A percentile compares a stretch with the other conserved stretches of the same genome.
phyloP scores from a whole-genome alignment of 2,113 vertebrate species.

The Xiphophorus maculatus region DNA sequence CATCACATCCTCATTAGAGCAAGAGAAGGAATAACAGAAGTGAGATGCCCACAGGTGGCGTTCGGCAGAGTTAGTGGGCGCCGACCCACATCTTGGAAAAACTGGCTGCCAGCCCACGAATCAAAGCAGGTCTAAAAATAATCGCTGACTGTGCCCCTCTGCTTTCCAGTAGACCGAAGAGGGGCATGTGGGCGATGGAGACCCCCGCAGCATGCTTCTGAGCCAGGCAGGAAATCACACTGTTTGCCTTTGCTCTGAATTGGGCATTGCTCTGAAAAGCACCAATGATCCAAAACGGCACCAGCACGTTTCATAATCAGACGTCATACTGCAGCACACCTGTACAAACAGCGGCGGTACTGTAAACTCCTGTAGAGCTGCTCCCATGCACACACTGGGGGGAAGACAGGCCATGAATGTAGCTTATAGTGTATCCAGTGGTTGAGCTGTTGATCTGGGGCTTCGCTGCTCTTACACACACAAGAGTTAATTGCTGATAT shows the following conservation, averaged over 20 bases:
- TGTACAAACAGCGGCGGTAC: conserved; percentile 76
- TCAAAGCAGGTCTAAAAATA: conserved; percentile 65
- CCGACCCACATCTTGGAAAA: conserved; percentile 32
- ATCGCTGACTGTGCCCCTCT: conserved; percentile 47
- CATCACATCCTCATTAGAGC: not conserved
- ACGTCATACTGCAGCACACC: conserved; percentile 74
- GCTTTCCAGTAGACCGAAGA: conserved; percentile 22
- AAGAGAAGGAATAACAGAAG: not conserved
- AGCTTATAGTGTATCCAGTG: not conserved
- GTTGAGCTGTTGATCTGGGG: conserved; percentile 19
- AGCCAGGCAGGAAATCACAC: conserved; percentile 65
- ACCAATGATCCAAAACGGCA: conserved; percentile 74
- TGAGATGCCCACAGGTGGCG: conserved; percentile 46
- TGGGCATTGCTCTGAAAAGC: conserved; percentile 48
- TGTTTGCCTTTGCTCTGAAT: conserved; percentile 74
- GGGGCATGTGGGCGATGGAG: not conserved
- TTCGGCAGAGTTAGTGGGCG: conserved; percentile 16
- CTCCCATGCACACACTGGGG: conserved; percentile 24
- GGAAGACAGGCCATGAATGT: conserved; percentile 8
- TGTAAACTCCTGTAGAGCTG: conserved; percentile 59
- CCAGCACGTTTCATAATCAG: conserved; percentile 74
- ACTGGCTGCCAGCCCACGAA: conserved; percentile 61
- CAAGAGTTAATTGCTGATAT: conserved; percentile 33
- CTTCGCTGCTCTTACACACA: conserved; percentile 25
- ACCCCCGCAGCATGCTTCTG: conserved; percentile 35